phyloP scores from a whole-genome alignment of 2,797 vertebrate species.

The Pterois miles region DNA sequence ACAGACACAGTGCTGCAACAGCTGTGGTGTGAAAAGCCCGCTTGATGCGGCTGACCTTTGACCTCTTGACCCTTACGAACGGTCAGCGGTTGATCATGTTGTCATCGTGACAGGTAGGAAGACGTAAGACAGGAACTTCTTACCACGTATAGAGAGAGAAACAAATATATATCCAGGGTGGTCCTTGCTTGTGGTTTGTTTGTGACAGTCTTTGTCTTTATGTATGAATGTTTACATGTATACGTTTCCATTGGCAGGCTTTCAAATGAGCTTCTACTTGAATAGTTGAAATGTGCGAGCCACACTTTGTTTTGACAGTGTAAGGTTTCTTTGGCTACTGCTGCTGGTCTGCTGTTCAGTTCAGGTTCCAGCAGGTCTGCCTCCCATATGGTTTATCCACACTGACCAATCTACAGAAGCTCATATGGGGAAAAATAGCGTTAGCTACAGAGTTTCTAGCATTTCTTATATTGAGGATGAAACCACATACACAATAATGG shows the following conservation, averaged over 20 bases:
- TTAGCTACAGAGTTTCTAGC: constrained; percentile 8
- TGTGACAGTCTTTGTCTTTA: constrained; percentile 35
- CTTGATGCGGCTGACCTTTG: constrained; percentile 14
- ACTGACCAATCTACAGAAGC: constrained; percentile 28
- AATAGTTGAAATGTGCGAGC: constrained; percentile 44
- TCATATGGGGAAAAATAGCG: constrained; percentile 16
- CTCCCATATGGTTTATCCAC: constrained; percentile 55
- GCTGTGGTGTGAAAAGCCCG: constrained; percentile 22
- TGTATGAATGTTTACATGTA: constrained; percentile 35
- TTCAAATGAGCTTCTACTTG: constrained; percentile 33
- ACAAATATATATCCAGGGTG: constrained; percentile 25
- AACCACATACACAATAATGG: background rate
- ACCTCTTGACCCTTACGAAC: constrained; percentile 36
- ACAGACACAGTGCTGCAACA: constrained; percentile 36
- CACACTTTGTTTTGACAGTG: constrained; percentile 73
- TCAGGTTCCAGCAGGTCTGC: constrained; percentile 31
- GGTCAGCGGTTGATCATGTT: constrained; percentile 23
- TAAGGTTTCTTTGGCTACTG: constrained; percentile 69
- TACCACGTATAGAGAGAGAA: background rate
- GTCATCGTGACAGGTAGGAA: constrained; percentile 45
- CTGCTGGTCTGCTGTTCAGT: constrained; percentile 40
- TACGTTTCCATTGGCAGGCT: constrained; percentile 43
- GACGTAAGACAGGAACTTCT: background rate
- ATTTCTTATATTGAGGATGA: constrained; percentile 35
- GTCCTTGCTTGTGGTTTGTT: constrained; percentile 51